A percentile compares a stretch with the other conserved stretches of the same genome.
These are phyloP conservation scores for Actinernus sp. DNA, from an alignment of 92 coral and sea anemone genomes.

Conservation along the genomic window DNA sequence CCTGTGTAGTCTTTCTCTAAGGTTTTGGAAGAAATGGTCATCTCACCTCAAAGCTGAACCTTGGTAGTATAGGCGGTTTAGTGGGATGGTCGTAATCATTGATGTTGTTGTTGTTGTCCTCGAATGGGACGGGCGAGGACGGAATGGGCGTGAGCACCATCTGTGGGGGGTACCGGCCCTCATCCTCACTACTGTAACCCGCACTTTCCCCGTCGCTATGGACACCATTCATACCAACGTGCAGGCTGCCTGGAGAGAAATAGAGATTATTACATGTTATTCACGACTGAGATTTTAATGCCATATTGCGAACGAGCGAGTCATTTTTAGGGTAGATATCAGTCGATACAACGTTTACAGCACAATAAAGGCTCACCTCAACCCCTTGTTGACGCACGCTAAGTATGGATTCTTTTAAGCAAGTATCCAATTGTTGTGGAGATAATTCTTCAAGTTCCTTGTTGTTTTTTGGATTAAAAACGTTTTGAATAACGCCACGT, in stretches of 20 bases:
- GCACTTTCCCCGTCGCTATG: constrained; percentile 45
- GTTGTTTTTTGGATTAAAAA: no score
- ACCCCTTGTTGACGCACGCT: no score
- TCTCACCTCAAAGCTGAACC: constrained; percentile 86
- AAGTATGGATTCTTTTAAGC: no score
- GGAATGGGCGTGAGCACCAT: constrained; percentile 93
- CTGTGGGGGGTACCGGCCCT: constrained; percentile 90
- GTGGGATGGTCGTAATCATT: constrained; percentile 12
- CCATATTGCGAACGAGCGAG: no score
- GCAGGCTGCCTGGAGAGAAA: constrained; percentile 16
- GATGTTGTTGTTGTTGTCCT: constrained; percentile 37
- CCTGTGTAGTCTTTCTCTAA: not conserved
- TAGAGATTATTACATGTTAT: no score
- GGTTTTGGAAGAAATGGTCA: not conserved
- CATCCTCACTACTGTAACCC: constrained; percentile 88
- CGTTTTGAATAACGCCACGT: no score
- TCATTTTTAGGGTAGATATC: no score
- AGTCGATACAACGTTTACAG: no score
- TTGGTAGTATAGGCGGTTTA: constrained; percentile 57
- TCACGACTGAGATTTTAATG: no score
- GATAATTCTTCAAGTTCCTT: no score
- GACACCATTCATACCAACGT: constrained; percentile 59
- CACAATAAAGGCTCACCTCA: no score
- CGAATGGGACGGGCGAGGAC: constrained; percentile 80
- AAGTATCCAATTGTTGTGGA: no score